A percentile compares a stretch with the other conserved stretches of the same genome.
Conservation (phyloP, 2,888 invertebrate species). For the Conistra vaccinii region DNA sequence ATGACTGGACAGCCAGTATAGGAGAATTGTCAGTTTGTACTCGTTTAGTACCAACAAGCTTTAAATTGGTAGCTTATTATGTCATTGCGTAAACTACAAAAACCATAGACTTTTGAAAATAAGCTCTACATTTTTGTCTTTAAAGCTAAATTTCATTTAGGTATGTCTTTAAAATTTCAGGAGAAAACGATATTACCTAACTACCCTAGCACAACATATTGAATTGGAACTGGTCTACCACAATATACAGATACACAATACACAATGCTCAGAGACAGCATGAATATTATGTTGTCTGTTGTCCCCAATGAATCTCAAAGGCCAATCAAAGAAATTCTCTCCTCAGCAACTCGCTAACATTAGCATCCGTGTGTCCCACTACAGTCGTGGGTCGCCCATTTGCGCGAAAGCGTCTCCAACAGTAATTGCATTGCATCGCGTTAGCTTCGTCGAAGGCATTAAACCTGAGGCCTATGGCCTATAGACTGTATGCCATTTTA, state of each 20-base stretch:
- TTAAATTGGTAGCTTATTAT: not conserved
- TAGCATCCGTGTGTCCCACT: constrained; percentile 66
- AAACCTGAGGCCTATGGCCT: constrained; percentile 64
- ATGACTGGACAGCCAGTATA: not conserved
- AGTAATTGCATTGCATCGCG: constrained; percentile 70
- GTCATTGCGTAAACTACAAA: not conserved
- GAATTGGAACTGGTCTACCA: not conserved
- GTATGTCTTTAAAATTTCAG: too few relatives aligned
- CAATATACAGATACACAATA: too few relatives aligned
- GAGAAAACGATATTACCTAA: not conserved
- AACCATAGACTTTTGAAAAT: not conserved
- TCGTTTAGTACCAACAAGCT: not conserved
- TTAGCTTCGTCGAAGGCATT: constrained; percentile 66
- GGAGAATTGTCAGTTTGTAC: too few relatives aligned
- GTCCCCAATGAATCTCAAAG: not conserved
- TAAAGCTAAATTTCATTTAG: not conserved
- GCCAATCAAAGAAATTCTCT: constrained; percentile 27
- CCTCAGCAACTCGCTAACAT: constrained; percentile 29
- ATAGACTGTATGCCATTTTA: constrained; percentile 54
- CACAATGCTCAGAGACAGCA: not conserved
- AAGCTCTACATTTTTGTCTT: too few relatives aligned
- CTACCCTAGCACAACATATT: not conserved
- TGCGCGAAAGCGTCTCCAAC: constrained; percentile 74
- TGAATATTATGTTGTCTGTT: too few relatives aligned
- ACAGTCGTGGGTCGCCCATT: constrained; percentile 66